Evolutionary conservation across 1,140 invertebrate species (phyloP), one percentile per base, ranked within the genome.

Genomic region (Marisa cornuarietis): DNA sequence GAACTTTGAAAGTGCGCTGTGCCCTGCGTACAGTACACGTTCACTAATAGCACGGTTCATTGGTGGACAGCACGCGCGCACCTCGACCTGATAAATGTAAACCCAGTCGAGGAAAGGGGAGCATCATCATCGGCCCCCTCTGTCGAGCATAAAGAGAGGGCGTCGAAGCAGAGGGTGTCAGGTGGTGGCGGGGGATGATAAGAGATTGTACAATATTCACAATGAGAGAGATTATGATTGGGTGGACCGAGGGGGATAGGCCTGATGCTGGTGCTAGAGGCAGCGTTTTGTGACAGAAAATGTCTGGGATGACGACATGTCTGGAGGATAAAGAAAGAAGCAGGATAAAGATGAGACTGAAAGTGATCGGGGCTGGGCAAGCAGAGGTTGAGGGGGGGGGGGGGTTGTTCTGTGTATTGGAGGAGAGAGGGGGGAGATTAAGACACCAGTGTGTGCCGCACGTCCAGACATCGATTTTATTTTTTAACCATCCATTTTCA

Each of bases 291-390:
- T n/a, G 52, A 42, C 26, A n/a, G 58, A 31, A 76, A 49, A 72
- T 52, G 31, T 49, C 71, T 72, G 51, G 22, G 31, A 42, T 72
- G 71, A 49, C 51, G 71, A 52, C 51, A 72, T 42, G 71, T 72
- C 31, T 42, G 31, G 71, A 51, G 71, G 71, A 51, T 22, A 52
- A 42, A 52, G 71, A 42, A 52, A n/a, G 22, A 51, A 72, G 51
- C 22, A 42, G 24, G 49, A 14, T 13, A n/a, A 31, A 11, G 65
- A 68, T 24, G 65, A 68, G 65, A 68, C 22, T n/a, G 65, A 13
- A 31, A n/a, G 65, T 68, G 65, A 16, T 68, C 1, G n/a, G 65
- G 26, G 65, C 22, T 58, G 8, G 54, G 4, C 54, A 58, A 58
- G 22, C 65, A 24, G 65, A 6, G 22, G n/a, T 22, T 66, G 65